These are phyloP conservation scores for Pristionchus arcanus DNA, from an alignment of 2,888 invertebrate species.

Conservation along the genomic window DNA sequence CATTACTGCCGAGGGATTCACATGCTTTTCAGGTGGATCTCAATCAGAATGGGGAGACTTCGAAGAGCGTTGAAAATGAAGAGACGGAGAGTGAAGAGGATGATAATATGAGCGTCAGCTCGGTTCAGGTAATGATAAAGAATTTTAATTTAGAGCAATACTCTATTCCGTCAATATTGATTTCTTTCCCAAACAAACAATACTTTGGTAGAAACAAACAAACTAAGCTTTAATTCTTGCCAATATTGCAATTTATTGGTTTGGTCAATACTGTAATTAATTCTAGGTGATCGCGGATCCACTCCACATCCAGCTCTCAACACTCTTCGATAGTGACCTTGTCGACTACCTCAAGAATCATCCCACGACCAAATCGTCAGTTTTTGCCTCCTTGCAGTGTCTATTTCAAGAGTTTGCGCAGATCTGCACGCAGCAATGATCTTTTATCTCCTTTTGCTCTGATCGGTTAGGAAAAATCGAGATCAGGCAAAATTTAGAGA, in stretches of 20 bases:
- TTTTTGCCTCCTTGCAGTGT: neutral
- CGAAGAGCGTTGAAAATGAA: conserved; percentile 52
- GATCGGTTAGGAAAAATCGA: neutral
- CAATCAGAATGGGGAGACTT: conserved; percentile 57
- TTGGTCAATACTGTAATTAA: neutral
- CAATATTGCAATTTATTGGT: too few species aligned
- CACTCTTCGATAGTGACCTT: conserved; percentile 72
- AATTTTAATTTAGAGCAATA: too few species aligned
- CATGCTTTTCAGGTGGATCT: conserved; percentile 47
- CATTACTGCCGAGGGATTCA: neutral
- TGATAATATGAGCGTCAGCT: conserved; percentile 66
- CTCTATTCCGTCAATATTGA: too few species aligned
- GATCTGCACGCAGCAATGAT: neutral
- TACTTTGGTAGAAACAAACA: too few species aligned
- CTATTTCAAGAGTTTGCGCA: neutral
- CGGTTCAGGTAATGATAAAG: conserved; percentile 59
- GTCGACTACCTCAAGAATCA: conserved; percentile 74
- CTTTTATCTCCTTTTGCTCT: neutral
- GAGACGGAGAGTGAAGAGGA: conserved; percentile 65
- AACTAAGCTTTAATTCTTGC: too few species aligned
- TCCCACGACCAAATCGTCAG: conserved; percentile 74
- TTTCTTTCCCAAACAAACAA: too few species aligned
- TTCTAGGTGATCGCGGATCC: conserved; percentile 82
- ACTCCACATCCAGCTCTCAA: conserved; percentile 72
- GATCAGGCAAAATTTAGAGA: neutral